A percentile compares a stretch with the other conserved stretches of the same genome.
Evolutionary conservation across 2,113 vertebrate genomes (phyloP).

Genomic region (Nannobrachium achirus): DNA sequence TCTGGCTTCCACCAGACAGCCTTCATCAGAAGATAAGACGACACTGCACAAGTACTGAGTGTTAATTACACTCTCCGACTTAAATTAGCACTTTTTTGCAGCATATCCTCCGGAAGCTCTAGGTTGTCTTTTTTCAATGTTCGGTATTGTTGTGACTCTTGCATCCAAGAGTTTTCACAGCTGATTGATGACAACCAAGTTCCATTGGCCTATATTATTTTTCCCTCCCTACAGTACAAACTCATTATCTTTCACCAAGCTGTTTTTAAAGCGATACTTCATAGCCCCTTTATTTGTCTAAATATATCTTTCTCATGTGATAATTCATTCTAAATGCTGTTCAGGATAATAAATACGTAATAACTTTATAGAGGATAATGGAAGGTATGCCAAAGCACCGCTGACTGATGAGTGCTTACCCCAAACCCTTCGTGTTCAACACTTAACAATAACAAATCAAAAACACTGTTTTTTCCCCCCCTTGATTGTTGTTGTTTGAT

Average conservation of each 20-base stretch:
- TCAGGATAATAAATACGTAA: too few species aligned
- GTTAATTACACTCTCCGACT: too few species aligned
- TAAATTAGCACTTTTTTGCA: too few species aligned
- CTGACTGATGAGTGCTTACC: too few species aligned
- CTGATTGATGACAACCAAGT: slow-evolving; percentile 57
- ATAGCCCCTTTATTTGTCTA: slow-evolving; percentile 28
- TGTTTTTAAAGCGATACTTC: slow-evolving; percentile 45
- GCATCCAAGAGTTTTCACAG: slow-evolving; percentile 51
- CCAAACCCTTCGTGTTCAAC: not conserved
- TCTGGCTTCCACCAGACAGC: slow-evolving; percentile 67
- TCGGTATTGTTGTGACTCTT: slow-evolving; percentile 62
- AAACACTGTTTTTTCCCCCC: too few species aligned
- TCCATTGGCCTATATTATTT: slow-evolving; percentile 32
- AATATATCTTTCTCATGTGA: not conserved
- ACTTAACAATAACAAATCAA: not conserved
- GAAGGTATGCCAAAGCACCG: too few species aligned
- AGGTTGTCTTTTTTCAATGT: slow-evolving; percentile 50
- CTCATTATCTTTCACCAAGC: slow-evolving; percentile 23
- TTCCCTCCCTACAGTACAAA: slow-evolving; percentile 50
- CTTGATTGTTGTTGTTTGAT: too few species aligned
- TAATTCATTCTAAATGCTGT: too few species aligned
- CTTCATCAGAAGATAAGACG: slow-evolving; percentile 64
- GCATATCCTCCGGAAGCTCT: slow-evolving; percentile 52
- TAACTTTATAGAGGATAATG: too few species aligned
- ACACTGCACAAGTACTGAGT: too few species aligned